Base-by-base conservation (phyloP, 2,113 vertebrate genomes). In the Tylochromis polylepis region DNA sequence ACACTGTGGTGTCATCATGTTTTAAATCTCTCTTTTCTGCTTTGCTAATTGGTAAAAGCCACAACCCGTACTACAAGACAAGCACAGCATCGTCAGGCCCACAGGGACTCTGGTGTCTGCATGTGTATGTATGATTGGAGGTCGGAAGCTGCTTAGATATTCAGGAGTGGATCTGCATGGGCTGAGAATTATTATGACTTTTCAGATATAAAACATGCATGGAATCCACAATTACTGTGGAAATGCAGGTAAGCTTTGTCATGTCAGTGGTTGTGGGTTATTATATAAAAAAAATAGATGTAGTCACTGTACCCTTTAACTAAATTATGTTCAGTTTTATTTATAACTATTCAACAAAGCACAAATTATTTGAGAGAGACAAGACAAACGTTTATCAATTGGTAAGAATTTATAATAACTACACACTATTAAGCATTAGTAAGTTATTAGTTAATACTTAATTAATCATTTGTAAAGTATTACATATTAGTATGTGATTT, bases 1-100 rank as follows among this genome's bases (percentile, higher is more conserved):
- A 93, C 92, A 92, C 86, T 53, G 90, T 82, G 46, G 90, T 95
- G 94, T 95, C 95, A 95, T 92, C 82, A 87, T 88, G 88, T 91
- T 93, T 95, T 92, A 95, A 94, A 95, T 95, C 93, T 94, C 83
- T 92, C 79, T 94, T 92, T 93, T 95, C 93, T 94, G 93, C 93
- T 95, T 83, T 88, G 90, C 93, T 95, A 96, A 95, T 94, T 95
- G 94, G 90, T 93, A 83, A 88, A 87, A 93, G 91, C 91, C 91
- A 94, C 83, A 65, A 90, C 91, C 91, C 81, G 34, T 53, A 92
- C 84, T 89, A 90, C 91, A 94, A 94, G 90, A 93, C 93, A 88
- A 92, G 91, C 34, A 89, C 89, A 83, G 86, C 24, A 24, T 51
- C 88, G 85, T 86, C 67, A 34, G 85, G 79, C 85, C 93, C 89